phyloP scores from a whole-genome alignment of 2,888 invertebrate genomes.

The Zootermopsis nevadensis region DNA sequence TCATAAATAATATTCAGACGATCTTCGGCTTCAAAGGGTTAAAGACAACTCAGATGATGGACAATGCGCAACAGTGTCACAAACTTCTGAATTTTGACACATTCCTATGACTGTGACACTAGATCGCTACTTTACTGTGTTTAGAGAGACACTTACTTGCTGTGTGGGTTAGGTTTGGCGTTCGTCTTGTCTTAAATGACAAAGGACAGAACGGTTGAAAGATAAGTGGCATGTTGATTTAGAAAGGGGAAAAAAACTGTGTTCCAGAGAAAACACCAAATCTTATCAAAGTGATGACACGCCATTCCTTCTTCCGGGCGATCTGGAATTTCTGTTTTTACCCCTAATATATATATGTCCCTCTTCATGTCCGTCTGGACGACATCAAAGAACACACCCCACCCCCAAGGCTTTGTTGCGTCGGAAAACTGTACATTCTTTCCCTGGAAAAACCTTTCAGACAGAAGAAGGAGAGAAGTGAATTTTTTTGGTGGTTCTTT shows the following conservation, averaged over 20 bases:
- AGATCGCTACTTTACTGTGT: background rate
- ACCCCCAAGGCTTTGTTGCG: background rate
- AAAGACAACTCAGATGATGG: too few relatives aligned
- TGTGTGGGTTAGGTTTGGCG: background rate
- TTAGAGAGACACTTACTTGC: background rate
- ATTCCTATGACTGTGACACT: too few relatives aligned
- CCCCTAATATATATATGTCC: background rate
- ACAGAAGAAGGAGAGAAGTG: slow-evolving; percentile 21
- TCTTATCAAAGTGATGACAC: slow-evolving; percentile 20
- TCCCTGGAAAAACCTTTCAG: background rate
- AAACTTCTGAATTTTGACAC: too few relatives aligned
- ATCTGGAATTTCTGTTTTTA: slow-evolving; percentile 18
- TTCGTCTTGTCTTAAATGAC: background rate
- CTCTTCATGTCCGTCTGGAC: slow-evolving; percentile 20
- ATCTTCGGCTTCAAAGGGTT: too few relatives aligned
- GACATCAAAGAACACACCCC: slow-evolving; percentile 20
- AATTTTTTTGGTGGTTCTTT: background rate
- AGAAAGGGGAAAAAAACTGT: background rate
- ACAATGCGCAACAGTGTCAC: too few relatives aligned
- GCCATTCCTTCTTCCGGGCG: background rate
- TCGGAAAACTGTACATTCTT: slow-evolving; percentile 9
- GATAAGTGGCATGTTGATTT: slow-evolving; percentile 18
- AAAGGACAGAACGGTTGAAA: background rate
- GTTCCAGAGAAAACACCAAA: background rate
- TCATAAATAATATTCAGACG: too few relatives aligned